Base-by-base conservation (phyloP, 2,888 invertebrate genomes). In the Eilema caniola region DNA sequence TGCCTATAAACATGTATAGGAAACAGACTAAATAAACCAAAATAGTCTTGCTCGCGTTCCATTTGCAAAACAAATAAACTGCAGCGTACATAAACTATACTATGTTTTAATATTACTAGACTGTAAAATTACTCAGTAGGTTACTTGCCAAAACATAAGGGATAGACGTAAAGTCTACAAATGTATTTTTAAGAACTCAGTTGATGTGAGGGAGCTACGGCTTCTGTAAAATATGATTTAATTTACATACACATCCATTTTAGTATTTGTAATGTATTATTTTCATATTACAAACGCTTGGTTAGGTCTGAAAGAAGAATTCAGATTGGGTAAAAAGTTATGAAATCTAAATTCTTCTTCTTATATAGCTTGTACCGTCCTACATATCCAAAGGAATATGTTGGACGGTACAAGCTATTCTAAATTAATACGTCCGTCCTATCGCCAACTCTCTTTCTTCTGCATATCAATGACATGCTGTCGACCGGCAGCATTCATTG, bases 171-270 rank as follows among this genome's bases (percentile, higher is more conserved):
- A 57, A 62, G 62, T 63, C 28, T 70, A 56, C 24, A 57, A 65
- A 66, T 57, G 65, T n/a, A 33, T 56, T 66, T 65, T 47, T 33
- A 28, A 61, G 31, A 65, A 66, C 60, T 23, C 23, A 28, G 23
- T 3, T 24, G 37, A 53, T 24, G 37, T 41, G 24, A 2, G 37
- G 59, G 37, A 56, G 56, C 25, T n/a, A 25, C 37, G 37, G 28
- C 25, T 33, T 33, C 33, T 62, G 64, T 70, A 25, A 47, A 14
- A 31, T 24, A 63, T 37, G 41, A 57, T 64, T 47, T 66, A 23
- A 70, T 70, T 70, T 70, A 70, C 70, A 70, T 69, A 64, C 64
- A 41, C 57, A 59, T 59, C 24, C 10, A 65, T 65, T 20, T 1
- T 31, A 47, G 3, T 65, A 53, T 53, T 23, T 10, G 31, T 28